Base-by-base conservation (phyloP, 1,140 invertebrate genomes). In the Ceratina calcarata region DNA sequence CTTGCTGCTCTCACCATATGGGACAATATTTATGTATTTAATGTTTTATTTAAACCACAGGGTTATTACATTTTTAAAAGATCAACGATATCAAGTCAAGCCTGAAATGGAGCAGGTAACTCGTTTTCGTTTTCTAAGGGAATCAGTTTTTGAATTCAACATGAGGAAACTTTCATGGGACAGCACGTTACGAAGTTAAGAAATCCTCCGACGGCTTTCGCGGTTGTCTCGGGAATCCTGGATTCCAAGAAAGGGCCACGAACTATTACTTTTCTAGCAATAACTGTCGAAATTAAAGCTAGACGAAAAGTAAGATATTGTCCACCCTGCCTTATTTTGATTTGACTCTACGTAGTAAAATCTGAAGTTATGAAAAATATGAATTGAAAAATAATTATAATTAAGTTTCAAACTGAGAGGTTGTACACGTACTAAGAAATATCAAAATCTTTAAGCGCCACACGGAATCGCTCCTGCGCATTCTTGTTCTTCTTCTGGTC, bases 121-220 rank as follows among this genome's bases (percentile, higher is more conserved):
- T 22, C 27, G n/a, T 72, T 37, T 49, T 62, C 58, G 68, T 45
- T 64, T 68, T 24, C 53, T 69, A 22, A 49, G 72, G 53, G 49
- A 78, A 78, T 66, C n/a, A 69, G 60, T 73, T 64, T 73, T 49
- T 78, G 77, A 78, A 78, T 78, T 73, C 61, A 78, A 72, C 77
- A 78, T 73, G 69, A 73, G 77, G 64, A 78, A 78, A 78, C 77
- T 78, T 78, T 73, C 69, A 65, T 61, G 15, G 60, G 60, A 72
- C 49, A 62, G 20, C n/a, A 20, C 45, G 61, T 58, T 45, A 15
- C 51, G 61, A 20, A 73, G 68, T 65, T 58, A 61, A 37, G 32
- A 78, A 78, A 80, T 80, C 62, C 78, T 68, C 78, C 20, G 13
- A 45, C 65, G 58, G 72, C 51, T 68, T 80, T 80, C 57, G 57